Evolutionary conservation across 2,797 vertebrate genomes (phyloP).

Genomic region (Manis crassicaudata): DNA sequence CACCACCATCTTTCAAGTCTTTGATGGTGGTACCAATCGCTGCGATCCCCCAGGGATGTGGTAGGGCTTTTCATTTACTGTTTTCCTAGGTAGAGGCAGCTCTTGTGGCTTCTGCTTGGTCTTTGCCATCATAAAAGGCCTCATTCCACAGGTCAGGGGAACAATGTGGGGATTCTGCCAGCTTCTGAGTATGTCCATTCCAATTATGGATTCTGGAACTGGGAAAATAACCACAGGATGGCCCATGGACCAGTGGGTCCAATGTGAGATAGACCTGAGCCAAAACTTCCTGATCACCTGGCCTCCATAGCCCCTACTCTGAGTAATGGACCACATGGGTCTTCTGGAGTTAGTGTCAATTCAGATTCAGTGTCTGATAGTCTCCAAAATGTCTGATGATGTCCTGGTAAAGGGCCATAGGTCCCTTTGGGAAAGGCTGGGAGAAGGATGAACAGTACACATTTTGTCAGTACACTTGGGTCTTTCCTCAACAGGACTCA

Average conservation of each 20-base stretch:
- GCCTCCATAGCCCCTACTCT: background rate
- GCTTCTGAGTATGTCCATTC: background rate
- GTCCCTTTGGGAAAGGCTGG: background rate
- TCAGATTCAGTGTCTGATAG: too few relatives aligned
- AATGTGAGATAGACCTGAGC: too few relatives aligned
- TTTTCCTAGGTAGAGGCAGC: background rate
- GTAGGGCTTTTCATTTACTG: too few relatives aligned
- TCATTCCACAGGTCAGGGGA: background rate
- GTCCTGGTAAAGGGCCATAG: background rate
- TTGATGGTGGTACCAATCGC: rapidly evolving
- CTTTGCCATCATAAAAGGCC: background rate
- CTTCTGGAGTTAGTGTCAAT: background rate
- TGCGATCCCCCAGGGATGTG: too few relatives aligned
- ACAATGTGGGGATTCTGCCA: background rate
- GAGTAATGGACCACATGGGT: background rate
- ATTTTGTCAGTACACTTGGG: too few relatives aligned
- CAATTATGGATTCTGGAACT: background rate
- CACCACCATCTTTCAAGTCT: background rate
- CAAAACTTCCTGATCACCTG: background rate
- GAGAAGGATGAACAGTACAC: background rate
- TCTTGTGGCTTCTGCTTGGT: background rate
- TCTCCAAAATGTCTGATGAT: background rate
- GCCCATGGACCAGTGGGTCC: background rate
- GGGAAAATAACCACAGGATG: background rate
- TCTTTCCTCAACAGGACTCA: background rate